A percentile compares a stretch with the other conserved stretches of the same genome.
Evolutionary conservation across 2,797 vertebrate genomes (phyloP).

Genomic region (Eurystomus glaucurus): DNA sequence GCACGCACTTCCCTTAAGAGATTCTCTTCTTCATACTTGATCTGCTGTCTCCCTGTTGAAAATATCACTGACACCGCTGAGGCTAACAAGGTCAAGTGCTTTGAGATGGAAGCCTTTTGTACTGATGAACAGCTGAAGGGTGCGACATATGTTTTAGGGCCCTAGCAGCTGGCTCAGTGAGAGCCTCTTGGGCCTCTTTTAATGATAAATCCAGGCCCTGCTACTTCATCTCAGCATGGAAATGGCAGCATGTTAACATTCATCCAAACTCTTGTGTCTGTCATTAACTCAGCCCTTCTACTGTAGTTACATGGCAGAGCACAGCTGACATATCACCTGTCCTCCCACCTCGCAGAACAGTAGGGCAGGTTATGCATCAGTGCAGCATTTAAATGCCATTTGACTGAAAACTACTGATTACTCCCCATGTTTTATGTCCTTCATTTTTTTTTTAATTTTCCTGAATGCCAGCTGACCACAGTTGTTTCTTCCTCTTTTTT

Average conservation of each 20-base stretch:
- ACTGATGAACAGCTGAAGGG: slow-evolving; percentile 78
- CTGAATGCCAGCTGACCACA: slow-evolving; percentile 26
- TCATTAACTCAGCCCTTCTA: slow-evolving; percentile 69
- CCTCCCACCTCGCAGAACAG: slow-evolving; percentile 42
- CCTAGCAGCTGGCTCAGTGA: slow-evolving; percentile 75
- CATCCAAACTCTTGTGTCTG: slow-evolving; percentile 69
- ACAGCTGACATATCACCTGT: slow-evolving; percentile 66
- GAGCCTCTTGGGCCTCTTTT: slow-evolving; percentile 77
- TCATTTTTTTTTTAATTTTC: background rate
- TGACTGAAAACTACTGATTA: slow-evolving; percentile 43
- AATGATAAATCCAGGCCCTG: slow-evolving; percentile 76
- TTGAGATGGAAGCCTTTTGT: slow-evolving; percentile 75
- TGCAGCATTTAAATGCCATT: slow-evolving; percentile 52
- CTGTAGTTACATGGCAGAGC: slow-evolving; percentile 57
- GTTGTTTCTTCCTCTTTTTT: background rate
- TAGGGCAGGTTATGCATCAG: slow-evolving; percentile 58
- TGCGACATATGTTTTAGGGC: slow-evolving; percentile 79
- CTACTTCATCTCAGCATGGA: slow-evolving; percentile 73
- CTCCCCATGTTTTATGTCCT: background rate
- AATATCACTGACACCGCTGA: slow-evolving; percentile 72
- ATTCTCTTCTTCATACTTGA: slow-evolving; percentile 67
- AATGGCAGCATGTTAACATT: slow-evolving; percentile 73
- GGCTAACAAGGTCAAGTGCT: slow-evolving; percentile 82
- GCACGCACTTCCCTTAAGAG: slow-evolving; percentile 17
- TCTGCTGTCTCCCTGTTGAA: slow-evolving; percentile 66